Percentiles rank a stretch among this genome's conserved stretches.
phyloP scores from a whole-genome alignment of 2,888 invertebrate genomes.

The Phengaris arion region DNA sequence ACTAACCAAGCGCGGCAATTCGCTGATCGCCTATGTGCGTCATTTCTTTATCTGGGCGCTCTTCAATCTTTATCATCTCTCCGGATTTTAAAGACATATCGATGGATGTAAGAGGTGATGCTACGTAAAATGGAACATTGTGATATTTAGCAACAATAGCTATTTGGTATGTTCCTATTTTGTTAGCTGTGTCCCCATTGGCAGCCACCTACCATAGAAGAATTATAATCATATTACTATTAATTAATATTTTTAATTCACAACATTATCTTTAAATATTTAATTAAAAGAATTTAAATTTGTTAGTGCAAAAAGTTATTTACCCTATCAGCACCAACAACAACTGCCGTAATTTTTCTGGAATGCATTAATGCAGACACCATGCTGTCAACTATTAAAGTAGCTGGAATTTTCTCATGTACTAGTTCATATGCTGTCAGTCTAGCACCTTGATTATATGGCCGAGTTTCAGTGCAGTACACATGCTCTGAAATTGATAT shows the following conservation, averaged over 20 bases:
- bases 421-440: constrained; percentile 97
- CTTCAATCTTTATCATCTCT: constrained; percentile 94
- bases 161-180: constrained; percentile 98
- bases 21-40: constrained; percentile 91
- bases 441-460: constrained; percentile 98
- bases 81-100: constrained; percentile 90
- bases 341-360: constrained; percentile 91
- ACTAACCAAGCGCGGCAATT: constrained; percentile 91
- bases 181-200: constrained; percentile 99
- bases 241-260: too few species aligned
- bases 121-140: constrained; percentile 95
- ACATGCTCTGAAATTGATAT: constrained; percentile 83
- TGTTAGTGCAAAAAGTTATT: constrained; percentile 38
- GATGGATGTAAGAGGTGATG: constrained; percentile 95
- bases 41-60: constrained; percentile 94
- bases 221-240: too few species aligned
- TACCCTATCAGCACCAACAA: constrained; percentile 98
- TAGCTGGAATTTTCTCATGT: constrained; percentile 94
- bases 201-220: constrained; percentile 83
- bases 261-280: background rate
- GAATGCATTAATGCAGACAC: constrained; percentile 94
- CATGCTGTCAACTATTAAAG: constrained; percentile 96
- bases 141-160: constrained; percentile 95
- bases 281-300: background rate
- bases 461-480: constrained; percentile 98